phyloP scores from a whole-genome alignment of 2,113 vertebrate genomes.

The Saguinus imperator region DNA sequence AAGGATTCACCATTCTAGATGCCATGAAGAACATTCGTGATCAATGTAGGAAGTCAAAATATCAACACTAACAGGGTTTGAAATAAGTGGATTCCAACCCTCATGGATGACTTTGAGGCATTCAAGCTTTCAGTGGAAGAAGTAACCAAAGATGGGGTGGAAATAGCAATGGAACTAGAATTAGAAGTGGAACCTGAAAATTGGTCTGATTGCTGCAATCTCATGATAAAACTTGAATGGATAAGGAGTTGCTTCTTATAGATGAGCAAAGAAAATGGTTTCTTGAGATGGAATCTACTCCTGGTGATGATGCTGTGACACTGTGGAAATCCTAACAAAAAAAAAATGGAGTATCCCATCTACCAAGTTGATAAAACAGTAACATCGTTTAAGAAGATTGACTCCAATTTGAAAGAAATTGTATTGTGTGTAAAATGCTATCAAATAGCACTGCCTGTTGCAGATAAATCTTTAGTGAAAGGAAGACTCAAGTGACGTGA shows the following conservation, averaged over 20 bases:
- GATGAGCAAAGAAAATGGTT: not conserved
- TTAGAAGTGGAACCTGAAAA: not conserved
- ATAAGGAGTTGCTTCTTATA: not conserved
- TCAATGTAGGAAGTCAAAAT: not conserved
- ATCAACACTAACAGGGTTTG: not conserved
- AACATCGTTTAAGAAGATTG: not conserved
- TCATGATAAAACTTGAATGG: not conserved
- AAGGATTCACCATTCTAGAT: not conserved
- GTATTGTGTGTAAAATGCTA: not conserved
- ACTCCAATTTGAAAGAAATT: not conserved
- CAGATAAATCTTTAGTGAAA: not conserved
- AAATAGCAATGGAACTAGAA: not conserved
- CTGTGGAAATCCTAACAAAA: not conserved
- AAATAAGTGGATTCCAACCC: not conserved
- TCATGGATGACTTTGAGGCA: not conserved
- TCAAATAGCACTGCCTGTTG: not conserved
- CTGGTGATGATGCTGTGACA: not conserved
- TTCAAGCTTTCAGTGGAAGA: not conserved
- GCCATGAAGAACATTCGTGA: not conserved
- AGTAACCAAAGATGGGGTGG: not conserved
- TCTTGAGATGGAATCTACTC: not conserved
- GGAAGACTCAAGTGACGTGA: not conserved
- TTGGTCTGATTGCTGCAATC: not conserved
- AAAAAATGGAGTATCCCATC: not conserved
- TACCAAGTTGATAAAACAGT: not conserved